Percentiles rank a stretch among this genome's conserved stretches.
Conservation (phyloP, 2,888 invertebrate species). For the Gymnoscelis rufifasciata region DNA sequence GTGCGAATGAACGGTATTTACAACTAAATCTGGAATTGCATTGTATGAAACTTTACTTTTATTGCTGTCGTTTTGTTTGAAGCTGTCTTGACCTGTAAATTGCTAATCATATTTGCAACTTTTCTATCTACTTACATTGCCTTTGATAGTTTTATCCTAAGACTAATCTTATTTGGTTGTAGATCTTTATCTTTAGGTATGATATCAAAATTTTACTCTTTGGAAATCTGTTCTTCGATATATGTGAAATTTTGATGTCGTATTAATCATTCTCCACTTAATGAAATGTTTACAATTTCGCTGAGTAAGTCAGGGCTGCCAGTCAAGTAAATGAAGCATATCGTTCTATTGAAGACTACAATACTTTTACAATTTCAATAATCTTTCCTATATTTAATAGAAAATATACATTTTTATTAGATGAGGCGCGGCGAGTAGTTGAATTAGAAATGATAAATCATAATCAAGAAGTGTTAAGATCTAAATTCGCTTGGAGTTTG, state of each 20-base stretch:
- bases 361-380: conserved; percentile 71
- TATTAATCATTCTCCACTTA: conserved; percentile 19
- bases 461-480: conserved; percentile 51
- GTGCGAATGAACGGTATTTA: conserved; percentile 41
- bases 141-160: conserved; percentile 61
- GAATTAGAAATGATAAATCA: conserved; percentile 54
- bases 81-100: conserved; percentile 48
- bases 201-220: conserved; percentile 15
- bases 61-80: conserved; percentile 32
- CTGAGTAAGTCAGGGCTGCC: conserved; percentile 54
- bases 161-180: conserved; percentile 44
- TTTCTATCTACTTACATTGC: conserved; percentile 58
- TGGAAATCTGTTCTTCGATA: conserved; percentile 15
- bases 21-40: conserved; percentile 58
- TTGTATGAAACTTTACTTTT: conserved; percentile 37
- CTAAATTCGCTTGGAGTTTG: conserved; percentile 54
- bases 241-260: conserved; percentile 15
- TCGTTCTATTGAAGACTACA: conserved; percentile 76
- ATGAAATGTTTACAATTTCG: conserved; percentile 19
- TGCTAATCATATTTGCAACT: conserved; percentile 52
- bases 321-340: conserved; percentile 76
- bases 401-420: conserved; percentile 69
- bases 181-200: conserved; percentile 22
- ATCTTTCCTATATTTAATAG: conserved; percentile 77
- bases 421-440: conserved; percentile 50